Evolutionary conservation across 2,888 invertebrate species (phyloP), one percentile per base, ranked within the genome.

Genomic region (Mythimna vitellina): DNA sequence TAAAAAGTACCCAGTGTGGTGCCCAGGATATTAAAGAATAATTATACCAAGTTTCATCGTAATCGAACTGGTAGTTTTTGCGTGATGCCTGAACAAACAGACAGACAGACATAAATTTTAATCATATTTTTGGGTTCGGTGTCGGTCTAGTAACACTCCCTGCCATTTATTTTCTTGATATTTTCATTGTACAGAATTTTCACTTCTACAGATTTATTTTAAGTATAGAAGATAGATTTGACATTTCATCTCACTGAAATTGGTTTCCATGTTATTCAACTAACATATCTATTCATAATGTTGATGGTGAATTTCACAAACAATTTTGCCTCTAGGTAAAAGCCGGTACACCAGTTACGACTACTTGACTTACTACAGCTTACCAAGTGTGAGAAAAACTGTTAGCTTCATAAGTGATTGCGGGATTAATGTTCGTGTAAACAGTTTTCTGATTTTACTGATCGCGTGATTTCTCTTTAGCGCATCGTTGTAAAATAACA

Each of bases 401-500:
- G 60, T 54, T 10, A 60, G 20, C 8, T 58, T 42, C 58, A 74
- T 38, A 46, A 49, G 53, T 42, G 22, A 51, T 57, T 38, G 46
- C 22, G 7, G 53, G 7, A 53, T 64, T 60, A 32, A 73, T 54
- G 25, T 60, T 32, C 46, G 10, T 70, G 64, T 61, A 54, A 65
- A 76, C 56, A 65, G 56, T 71, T 81, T 65, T 70, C 32, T 70
- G 53, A 64, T 70, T 69, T 70, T 56, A 46, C 57, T 42, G 49
- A 62, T 57, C 56, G 61, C 71, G 56, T 67, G 66, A 62, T 73
- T 78, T 73, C 62, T 70, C 70, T 76, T 73, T 81, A 79, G 73
- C 75, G 38, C 68, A 76, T 76, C 58, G 71, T 72, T 74, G 57
- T 74, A 70, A 74, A 70, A 73, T 71, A 78, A 83, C 82, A 87